A percentile compares a stretch with the other conserved stretches of the same genome.
Conservation (phyloP, 2,113 vertebrate species). For the Gnathonemus echidnorhynchus region DNA sequence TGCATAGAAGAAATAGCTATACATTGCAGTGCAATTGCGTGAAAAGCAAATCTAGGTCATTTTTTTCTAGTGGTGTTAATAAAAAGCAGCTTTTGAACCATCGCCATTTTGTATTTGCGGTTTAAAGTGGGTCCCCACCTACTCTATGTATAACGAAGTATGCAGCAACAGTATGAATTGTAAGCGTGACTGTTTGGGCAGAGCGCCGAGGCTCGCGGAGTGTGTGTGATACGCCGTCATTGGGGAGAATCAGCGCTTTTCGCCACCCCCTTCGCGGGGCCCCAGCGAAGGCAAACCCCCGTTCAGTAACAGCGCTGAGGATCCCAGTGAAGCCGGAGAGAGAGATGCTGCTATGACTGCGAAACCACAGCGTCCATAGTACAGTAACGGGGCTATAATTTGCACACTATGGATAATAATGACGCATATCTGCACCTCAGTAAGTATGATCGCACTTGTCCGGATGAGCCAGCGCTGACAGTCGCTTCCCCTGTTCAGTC, state of each 20-base stretch:
- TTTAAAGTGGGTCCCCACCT: background rate
- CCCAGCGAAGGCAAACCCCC: conserved; percentile 47
- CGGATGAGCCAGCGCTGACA: background rate
- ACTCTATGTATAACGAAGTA: background rate
- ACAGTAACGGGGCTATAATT: conserved; percentile 47
- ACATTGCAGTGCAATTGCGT: background rate
- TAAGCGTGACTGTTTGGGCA: background rate
- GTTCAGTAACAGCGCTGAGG: conserved; percentile 37
- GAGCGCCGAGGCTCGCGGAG: background rate
- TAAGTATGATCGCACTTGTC: conserved; percentile 44
- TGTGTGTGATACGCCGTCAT: conserved; percentile 43
- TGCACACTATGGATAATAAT: conserved; percentile 60
- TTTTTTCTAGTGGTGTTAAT: background rate
- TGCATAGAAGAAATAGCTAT: background rate
- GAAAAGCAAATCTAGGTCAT: background rate
- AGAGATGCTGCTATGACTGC: conserved; percentile 56
- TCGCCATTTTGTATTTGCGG: background rate
- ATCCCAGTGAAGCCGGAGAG: conserved; percentile 39
- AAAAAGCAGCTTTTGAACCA: background rate
- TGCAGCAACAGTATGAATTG: background rate
- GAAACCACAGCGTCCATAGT: conserved; percentile 35
- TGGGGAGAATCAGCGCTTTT: conserved; percentile 47
- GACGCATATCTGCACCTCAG: conserved; percentile 65
- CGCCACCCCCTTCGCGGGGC: conserved; percentile 57
- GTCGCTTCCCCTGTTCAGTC: background rate